Base-by-base conservation (phyloP, 1,140 invertebrate species). In the Dinothrombium tinctorium region DNA sequence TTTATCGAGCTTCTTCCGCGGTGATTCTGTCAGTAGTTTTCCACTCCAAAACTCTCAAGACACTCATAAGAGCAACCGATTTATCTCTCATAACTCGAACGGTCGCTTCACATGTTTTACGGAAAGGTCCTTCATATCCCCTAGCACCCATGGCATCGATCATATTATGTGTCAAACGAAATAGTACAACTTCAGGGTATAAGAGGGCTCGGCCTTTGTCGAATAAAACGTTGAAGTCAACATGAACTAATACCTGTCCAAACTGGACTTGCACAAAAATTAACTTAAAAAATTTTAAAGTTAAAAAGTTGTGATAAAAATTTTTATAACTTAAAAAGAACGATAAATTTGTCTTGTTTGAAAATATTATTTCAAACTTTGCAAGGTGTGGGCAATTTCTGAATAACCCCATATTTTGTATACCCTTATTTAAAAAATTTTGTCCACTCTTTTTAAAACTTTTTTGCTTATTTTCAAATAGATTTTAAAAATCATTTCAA, bases 151-250 rank as follows among this genome's bases (percentile, higher is more conserved):
- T 87, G 8, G 83, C 89, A 22, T 77, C 68, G 14, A 86, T 69
- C 82, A 98, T 90, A 56, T 98, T 98, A 32, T 82, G 83, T 0
- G 94, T 98, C 29, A 99, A 63, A 2, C 87, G 65, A 58, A 99
- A 99, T 3, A 92, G 94, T 14, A 99, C 90, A 40, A 70, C 56
- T 61, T 98, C 90, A 2, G 87, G 84, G 65, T 72, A 82, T 21
- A 77, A 72, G 53, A 95, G 80, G 1, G 63, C 62, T 59, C 90
- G 80, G 8, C 83, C 77, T 69, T 41, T 40, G 39, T 98, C 95
- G 56, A 99, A 99, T 9, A 98, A 60, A 54, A 87, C 90, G 57
- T 92, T 96, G 53, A 95, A 96, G 60, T 99, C 94, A 0, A 98
- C 90, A 57, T 99, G 94, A 2, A 98, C 76, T 3, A 75, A 72